phyloP scores from a whole-genome alignment of 2,113 vertebrate species.

The Psophia crepitans region DNA sequence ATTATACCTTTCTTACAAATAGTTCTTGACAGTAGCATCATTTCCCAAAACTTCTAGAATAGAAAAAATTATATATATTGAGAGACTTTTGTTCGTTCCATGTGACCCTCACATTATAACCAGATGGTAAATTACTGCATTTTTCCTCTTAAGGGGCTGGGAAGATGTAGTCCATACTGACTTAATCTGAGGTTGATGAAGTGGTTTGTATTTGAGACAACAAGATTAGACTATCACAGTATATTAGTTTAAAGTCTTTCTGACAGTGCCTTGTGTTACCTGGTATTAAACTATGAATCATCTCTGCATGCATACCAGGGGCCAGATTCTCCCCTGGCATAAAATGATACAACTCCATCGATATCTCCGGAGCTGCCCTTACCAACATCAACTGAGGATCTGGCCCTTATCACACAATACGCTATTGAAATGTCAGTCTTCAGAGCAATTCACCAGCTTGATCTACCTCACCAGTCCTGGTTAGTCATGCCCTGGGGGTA shows the following conservation, averaged over 20 bases:
- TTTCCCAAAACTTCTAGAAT: conserved; percentile 18
- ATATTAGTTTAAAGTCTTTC: conserved; percentile 65
- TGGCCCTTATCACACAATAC: conserved; percentile 2
- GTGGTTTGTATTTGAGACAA: conserved; percentile 62
- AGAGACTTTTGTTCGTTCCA: conserved; percentile 18
- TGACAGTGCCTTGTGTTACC: conserved; percentile 53
- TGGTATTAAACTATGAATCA: conserved; percentile 60
- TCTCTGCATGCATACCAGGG: not conserved
- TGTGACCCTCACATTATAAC: conserved; percentile 44
- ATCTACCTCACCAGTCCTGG: conserved; percentile 9
- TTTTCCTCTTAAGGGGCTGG: conserved; percentile 30
- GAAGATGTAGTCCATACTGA: conserved; percentile 46
- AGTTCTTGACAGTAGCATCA: conserved; percentile 14
- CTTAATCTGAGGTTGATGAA: conserved; percentile 67
- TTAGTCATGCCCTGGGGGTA: conserved; percentile 43
- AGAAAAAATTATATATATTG: not conserved
- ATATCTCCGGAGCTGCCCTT: not conserved
- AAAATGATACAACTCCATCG: not conserved
- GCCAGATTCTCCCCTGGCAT: conserved; percentile 11
- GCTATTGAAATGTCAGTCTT: not conserved
- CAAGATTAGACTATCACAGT: conserved; percentile 63
- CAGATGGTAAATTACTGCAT: conserved; percentile 58
- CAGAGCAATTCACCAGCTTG: not conserved
- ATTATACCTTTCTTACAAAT: conserved; percentile 19
- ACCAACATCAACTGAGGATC: conserved; percentile 9